Evolutionary conservation across 2,888 invertebrate genomes (phyloP).

Genomic region (Mimumesa dahlbomi): DNA sequence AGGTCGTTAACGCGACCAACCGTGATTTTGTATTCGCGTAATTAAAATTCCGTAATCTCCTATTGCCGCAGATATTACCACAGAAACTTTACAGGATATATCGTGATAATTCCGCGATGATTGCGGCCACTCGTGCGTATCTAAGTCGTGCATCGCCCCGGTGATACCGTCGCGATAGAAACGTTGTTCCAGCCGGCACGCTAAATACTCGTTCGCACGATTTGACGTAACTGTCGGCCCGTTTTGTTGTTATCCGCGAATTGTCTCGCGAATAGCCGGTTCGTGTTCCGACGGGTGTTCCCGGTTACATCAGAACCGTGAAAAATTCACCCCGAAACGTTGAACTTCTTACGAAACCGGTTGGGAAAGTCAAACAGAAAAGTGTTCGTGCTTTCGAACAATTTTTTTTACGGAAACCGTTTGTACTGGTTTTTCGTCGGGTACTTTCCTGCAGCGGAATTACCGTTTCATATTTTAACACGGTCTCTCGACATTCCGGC

Average conservation of each 20-base stretch:
- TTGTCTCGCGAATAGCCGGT: too few species aligned
- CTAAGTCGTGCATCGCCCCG: constrained; percentile 24
- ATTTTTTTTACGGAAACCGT: too few species aligned
- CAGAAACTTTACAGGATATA: background rate
- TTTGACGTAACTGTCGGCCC: constrained; percentile 7
- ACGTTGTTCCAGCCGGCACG: constrained; percentile 24
- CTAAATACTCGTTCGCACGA: constrained; percentile 40
- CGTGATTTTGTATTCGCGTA: constrained; percentile 9
- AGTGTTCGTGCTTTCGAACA: too few species aligned
- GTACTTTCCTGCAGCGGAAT: background rate
- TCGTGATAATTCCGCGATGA: constrained; percentile 4
- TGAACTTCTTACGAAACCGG: too few species aligned
- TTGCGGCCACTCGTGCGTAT: constrained; percentile 10
- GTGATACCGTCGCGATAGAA: constrained; percentile 27
- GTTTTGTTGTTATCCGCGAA: too few species aligned
- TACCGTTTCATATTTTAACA: background rate
- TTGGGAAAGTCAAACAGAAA: too few species aligned
- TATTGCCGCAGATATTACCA: background rate
- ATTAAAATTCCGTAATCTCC: background rate
- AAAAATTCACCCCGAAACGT: too few species aligned
- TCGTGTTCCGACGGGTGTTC: background rate
- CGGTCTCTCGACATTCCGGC: background rate
- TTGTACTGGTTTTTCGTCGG: too few species aligned
- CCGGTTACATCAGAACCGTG: too few species aligned
- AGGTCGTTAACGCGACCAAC: background rate